Percentiles rank a stretch among this genome's conserved stretches.
These are phyloP conservation scores for Drosophila bocqueti DNA, from an alignment of 1,140 invertebrate genomes.

Conservation along the genomic window DNA sequence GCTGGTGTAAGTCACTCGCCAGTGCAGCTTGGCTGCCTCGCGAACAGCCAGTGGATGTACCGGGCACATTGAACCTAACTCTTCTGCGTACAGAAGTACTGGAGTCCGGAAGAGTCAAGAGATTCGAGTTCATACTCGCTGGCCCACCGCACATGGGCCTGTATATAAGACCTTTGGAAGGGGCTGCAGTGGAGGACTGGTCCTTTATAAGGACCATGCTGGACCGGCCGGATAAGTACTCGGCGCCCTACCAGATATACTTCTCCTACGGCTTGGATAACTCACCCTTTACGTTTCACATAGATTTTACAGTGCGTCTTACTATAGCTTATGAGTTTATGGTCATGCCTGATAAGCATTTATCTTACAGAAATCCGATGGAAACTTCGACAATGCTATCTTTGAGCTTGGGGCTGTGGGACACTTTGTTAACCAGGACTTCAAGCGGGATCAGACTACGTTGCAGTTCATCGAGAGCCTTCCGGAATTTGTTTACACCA, in stretches of 20 bases:
- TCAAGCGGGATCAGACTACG: slow-evolving; percentile 36
- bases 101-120: slow-evolving; percentile 12
- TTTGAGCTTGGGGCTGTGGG: slow-evolving; percentile 72
- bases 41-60: slow-evolving; percentile 16
- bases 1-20: slow-evolving; percentile 25
- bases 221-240: slow-evolving; percentile 85
- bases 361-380: slow-evolving; percentile 35
- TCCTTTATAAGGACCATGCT: slow-evolving; percentile 87
- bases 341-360: neutral
- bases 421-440: slow-evolving; percentile 70
- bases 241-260: slow-evolving; percentile 89
- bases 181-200: slow-evolving; percentile 87
- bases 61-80: slow-evolving; percentile 10
- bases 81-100: slow-evolving; percentile 34
- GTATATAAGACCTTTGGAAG: slow-evolving; percentile 88
- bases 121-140: slow-evolving; percentile 76
- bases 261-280: slow-evolving; percentile 88
- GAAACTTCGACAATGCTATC: slow-evolving; percentile 38
- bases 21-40: slow-evolving; percentile 53
- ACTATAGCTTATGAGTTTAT: neutral
- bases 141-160: slow-evolving; percentile 91
- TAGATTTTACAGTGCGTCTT: slow-evolving; percentile 87
- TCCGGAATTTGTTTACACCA: slow-evolving; percentile 67
- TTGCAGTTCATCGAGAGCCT: slow-evolving; percentile 62
- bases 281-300: slow-evolving; percentile 87